Base-by-base conservation (phyloP, 1,140 invertebrate species). In the Ooceraea biroi region DNA sequence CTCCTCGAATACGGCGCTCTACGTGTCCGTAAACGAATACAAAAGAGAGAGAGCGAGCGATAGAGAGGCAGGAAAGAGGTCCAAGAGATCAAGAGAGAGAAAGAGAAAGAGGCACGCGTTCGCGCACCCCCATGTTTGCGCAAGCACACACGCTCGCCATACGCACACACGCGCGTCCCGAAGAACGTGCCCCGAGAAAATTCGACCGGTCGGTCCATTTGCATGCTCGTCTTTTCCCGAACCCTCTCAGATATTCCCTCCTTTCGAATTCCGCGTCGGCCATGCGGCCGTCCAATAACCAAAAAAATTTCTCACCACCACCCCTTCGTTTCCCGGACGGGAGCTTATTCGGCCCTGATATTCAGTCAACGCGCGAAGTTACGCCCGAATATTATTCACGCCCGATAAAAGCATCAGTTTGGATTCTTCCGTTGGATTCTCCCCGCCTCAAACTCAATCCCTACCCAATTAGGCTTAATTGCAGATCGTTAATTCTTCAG, bases 131-230 rank as follows among this genome's bases (percentile, higher is more conserved):
- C 55, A 68, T 83, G 85, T 88, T 88, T 88, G 88, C 86, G 68
- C 63, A n/a, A n/a, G 77, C 66, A 88, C 86, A 88, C 77, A 71
- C 68, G 48, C 52, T n/a, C 11, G 8, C 41, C 25, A 19, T 66
- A 80, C 77, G 69, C 74, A 80, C 85, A 46, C 61, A 41, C 30
- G 48, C 30, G 66, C 27, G 52, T 44, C 63, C 52, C 30, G 22
- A 69, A 36, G 78, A 65, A 85, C 80, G 66, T 61, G 60, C 73
- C 30, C 66, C 73, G 88, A 86, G 89, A 91, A 90, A 91, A 91
- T 89, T 91, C 88, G 84, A 89, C 71, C 86, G 87, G 86, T 84
- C 85, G 89, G 88, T 90, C 88, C 89, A 91, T 91, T 91, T 91
- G 90, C 90, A 91, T 90, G 88, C 84, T 83, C 82, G 84, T 90